These are phyloP conservation scores for Nebria salina DNA, from an alignment of 2,888 invertebrate genomes.

Conservation along the genomic window DNA sequence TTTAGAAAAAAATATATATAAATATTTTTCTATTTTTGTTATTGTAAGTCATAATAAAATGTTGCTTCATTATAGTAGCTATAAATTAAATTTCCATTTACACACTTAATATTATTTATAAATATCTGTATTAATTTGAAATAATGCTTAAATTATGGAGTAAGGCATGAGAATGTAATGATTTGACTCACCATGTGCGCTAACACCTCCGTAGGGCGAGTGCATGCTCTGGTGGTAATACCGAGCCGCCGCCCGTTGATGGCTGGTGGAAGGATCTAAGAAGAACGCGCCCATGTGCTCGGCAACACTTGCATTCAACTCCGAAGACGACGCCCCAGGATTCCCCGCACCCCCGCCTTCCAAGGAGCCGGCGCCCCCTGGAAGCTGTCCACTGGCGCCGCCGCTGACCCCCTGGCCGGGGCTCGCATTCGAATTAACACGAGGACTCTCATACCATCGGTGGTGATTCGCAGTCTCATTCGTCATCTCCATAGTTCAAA, in stretches of 20 bases:
- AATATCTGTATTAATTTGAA: too few species aligned
- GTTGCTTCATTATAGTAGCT: too few species aligned
- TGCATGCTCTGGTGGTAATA: conserved; percentile 65
- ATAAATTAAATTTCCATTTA: too few species aligned
- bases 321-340: conserved; percentile 52
- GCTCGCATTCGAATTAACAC: conserved; percentile 60
- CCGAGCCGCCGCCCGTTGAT: conserved; percentile 60
- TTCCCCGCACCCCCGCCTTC: conserved; percentile 46
- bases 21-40: too few species aligned
- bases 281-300: conserved; percentile 64
- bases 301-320: conserved; percentile 61
- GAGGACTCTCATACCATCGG: conserved; percentile 64
- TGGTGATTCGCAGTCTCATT: conserved; percentile 61
- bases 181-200: conserved; percentile 61
- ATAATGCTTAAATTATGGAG: too few species aligned
- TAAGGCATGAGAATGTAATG: too few species aligned
- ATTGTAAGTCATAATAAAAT: too few species aligned
- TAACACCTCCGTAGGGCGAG: conserved; percentile 62
- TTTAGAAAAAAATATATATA: not conserved
- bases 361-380: conserved; percentile 26
- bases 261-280: conserved; percentile 60
- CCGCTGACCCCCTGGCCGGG: conserved; percentile 58
- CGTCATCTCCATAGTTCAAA: conserved; percentile 63
- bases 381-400: conserved; percentile 51
- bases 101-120: too few species aligned